Evolutionary conservation across 1,140 invertebrate genomes (phyloP).

Genomic region (Zeugodacus cucurbitae): DNA sequence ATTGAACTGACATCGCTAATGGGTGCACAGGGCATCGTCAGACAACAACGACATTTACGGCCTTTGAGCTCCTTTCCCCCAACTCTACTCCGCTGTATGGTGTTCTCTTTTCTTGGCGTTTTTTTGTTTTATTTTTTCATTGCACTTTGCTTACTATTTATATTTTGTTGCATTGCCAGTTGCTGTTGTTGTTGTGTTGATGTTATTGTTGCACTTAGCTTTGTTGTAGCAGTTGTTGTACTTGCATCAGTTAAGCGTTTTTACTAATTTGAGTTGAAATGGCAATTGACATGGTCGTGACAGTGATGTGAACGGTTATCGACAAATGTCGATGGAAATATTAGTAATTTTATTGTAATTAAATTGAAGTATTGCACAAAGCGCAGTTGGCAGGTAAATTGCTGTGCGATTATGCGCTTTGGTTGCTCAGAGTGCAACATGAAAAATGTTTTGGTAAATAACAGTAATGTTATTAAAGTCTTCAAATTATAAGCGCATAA

Average conservation of each 20-base stretch:
- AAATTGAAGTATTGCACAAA: not conserved
- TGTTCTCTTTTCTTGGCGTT: no score
- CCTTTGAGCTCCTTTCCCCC: slow-evolving; percentile 8
- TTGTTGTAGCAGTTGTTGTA: not conserved
- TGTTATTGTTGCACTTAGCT: not conserved
- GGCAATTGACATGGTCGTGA: slow-evolving; percentile 43
- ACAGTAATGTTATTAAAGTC: no score
- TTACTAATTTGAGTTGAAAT: slow-evolving; percentile 47
- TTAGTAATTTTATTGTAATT: slow-evolving; percentile 38
- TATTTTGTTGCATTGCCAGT: not conserved
- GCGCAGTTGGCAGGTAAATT: not conserved
- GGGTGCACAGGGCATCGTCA: slow-evolving; percentile 26
- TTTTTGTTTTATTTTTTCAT: not conserved
- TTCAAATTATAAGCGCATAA: no score
- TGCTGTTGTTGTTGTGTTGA: not conserved
- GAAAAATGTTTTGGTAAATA: no score
- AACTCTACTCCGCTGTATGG: not conserved
- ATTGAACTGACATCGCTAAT: slow-evolving; percentile 40
- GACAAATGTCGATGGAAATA: slow-evolving; percentile 43
- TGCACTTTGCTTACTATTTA: not conserved
- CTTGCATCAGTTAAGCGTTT: slow-evolving; percentile 44
- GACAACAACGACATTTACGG: slow-evolving; percentile 28
- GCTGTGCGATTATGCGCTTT: not conserved
- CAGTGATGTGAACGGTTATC: slow-evolving; percentile 41
- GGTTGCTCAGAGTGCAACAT: not conserved